Evolutionary conservation across 2,888 invertebrate genomes (phyloP).

Genomic region (Sussaba pulchella): DNA sequence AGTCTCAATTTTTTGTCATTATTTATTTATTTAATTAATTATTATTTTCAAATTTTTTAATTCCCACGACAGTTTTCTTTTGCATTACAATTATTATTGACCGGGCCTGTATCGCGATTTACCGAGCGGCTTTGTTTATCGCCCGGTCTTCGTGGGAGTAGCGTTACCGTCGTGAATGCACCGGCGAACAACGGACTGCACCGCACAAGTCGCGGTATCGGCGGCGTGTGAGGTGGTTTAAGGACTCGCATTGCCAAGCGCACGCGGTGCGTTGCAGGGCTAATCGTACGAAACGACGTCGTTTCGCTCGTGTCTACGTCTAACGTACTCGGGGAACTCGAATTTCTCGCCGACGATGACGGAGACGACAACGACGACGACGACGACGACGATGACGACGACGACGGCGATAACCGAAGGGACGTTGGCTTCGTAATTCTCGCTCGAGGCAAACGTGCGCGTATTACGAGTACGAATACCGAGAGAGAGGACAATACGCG

Average conservation of each 20-base stretch:
- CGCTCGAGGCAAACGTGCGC: constrained; percentile 8
- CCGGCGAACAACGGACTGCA: constrained; percentile 2
- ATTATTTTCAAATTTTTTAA: constrained; percentile 6
- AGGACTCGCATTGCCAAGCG: constrained; percentile 25
- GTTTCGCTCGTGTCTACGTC: constrained; percentile 12
- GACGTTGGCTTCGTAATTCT: constrained; percentile 49
- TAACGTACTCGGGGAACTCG: constrained; percentile 50
- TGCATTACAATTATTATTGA: constrained; percentile 53
- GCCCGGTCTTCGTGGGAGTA: constrained; percentile 16
- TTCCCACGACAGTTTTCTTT: constrained; percentile 13
- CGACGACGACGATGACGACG: constrained; percentile 31
- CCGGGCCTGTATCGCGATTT: constrained; percentile 39
- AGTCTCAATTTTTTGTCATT: neutral
- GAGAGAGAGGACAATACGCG: neutral
- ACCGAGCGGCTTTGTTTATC: constrained; percentile 45
- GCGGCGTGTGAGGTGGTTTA: neutral
- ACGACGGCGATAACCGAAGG: constrained; percentile 43
- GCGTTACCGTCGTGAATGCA: constrained; percentile 17
- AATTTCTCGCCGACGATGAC: constrained; percentile 46
- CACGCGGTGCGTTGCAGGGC: neutral
- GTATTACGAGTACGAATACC: constrained; percentile 24
- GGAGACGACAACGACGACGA: constrained; percentile 28
- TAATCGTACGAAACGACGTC: neutral
- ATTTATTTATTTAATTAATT: too few species aligned
- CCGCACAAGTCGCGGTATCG: constrained; percentile 39